Evolutionary conservation across 2,797 vertebrate species (phyloP).

Genomic region (Myripristis jacobus): DNA sequence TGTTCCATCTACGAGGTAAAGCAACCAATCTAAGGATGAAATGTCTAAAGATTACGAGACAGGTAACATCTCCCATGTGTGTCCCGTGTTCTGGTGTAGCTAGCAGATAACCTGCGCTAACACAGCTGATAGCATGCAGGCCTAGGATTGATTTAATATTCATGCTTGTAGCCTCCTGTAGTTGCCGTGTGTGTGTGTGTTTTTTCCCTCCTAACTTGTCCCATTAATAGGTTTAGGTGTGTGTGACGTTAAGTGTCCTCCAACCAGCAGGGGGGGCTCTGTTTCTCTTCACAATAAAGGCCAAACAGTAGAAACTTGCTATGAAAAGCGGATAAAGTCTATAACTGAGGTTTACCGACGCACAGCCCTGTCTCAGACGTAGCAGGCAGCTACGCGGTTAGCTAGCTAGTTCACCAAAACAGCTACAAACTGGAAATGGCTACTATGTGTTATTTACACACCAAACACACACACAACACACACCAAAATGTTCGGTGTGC

Average conservation of each 20-base stretch:
- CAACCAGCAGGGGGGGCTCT: conserved; percentile 10
- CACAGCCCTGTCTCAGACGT: too few species aligned
- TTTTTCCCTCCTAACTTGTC: neutral
- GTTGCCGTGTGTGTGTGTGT: conserved; percentile 8
- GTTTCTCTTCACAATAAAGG: too few species aligned
- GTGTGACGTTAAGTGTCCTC: conserved; percentile 29
- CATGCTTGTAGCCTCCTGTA: conserved; percentile 25
- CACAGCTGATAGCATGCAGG: neutral
- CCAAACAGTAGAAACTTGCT: too few species aligned
- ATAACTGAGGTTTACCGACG: too few species aligned
- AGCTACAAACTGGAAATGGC: too few species aligned
- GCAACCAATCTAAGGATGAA: conserved; percentile 44
- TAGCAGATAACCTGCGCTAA: conserved; percentile 5
- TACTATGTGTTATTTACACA: too few species aligned
- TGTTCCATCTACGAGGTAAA: conserved; percentile 36
- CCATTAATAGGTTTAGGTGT: too few species aligned
- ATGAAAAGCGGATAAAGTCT: too few species aligned
- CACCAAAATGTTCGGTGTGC: too few species aligned
- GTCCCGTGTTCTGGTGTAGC: neutral
- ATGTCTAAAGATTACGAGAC: conserved; percentile 59
- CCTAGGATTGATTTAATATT: neutral
- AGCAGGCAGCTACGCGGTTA: too few species aligned
- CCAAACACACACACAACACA: too few species aligned
- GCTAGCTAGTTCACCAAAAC: too few species aligned
- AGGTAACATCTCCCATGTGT: conserved; percentile 51